Percentiles rank a stretch among this genome's conserved stretches.
Conservation (phyloP, 1,140 invertebrate genomes). For the Listronotus oregonensis region DNA sequence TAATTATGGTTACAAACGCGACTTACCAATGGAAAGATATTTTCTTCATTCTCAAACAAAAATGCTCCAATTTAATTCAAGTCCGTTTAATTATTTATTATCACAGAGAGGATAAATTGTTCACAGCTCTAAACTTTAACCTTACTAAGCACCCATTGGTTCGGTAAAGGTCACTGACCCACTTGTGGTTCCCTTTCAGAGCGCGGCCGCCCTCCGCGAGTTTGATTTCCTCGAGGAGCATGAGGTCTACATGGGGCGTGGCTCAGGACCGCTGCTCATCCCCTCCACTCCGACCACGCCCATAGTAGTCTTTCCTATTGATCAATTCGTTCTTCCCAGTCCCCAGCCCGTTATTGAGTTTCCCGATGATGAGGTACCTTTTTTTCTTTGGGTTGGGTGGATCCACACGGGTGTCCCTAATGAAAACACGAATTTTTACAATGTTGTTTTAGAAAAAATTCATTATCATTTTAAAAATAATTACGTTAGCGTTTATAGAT, state of each 20-base stretch:
- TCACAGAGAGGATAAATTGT: too few relatives aligned
- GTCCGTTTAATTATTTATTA: too few relatives aligned
- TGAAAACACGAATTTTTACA: too few relatives aligned
- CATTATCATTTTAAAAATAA: too few relatives aligned
- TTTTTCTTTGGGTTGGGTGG: slow-evolving; percentile 3
- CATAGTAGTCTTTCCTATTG: slow-evolving; percentile 47
- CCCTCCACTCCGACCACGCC: slow-evolving; percentile 55
- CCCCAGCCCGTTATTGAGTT: slow-evolving; percentile 79
- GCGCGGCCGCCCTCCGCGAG: slow-evolving; percentile 81
- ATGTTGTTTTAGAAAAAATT: too few relatives aligned
- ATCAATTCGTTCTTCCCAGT: slow-evolving; percentile 65
- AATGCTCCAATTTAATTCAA: too few relatives aligned
- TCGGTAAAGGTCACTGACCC: too few relatives aligned
- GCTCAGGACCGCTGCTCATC: slow-evolving; percentile 50
- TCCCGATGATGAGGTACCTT: slow-evolving; percentile 73
- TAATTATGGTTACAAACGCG: too few relatives aligned
- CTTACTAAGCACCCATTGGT: not conserved
- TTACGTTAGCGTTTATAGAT: too few relatives aligned
- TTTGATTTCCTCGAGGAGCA: slow-evolving; percentile 86
- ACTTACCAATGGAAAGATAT: too few relatives aligned
- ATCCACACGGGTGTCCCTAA: too few relatives aligned
- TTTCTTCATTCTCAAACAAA: too few relatives aligned
- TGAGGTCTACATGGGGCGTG: slow-evolving; percentile 59
- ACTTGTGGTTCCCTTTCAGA: slow-evolving; percentile 59
- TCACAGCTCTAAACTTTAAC: not conserved